Percentiles rank a stretch among this genome's conserved stretches.
phyloP scores from a whole-genome alignment of 2,888 invertebrate genomes.

The Phorcus lineatus region DNA sequence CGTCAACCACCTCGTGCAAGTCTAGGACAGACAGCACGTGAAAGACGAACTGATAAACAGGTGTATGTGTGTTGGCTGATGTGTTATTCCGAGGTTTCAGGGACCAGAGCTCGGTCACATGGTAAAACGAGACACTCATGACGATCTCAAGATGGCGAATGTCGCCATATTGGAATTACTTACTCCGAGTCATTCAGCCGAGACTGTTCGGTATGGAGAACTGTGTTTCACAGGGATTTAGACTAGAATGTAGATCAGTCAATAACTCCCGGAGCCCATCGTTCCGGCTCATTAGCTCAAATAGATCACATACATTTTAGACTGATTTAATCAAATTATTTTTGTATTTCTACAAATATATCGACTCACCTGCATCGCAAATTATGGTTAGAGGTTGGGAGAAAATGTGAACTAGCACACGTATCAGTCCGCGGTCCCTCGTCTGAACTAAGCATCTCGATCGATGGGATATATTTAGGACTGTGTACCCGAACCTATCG shows the following conservation, averaged over 20 bases:
- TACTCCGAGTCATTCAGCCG: slow-evolving; percentile 17
- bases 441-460: background rate
- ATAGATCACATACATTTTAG: slow-evolving; percentile 18
- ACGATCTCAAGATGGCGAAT: slow-evolving; percentile 23
- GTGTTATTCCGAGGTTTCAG: slow-evolving; percentile 18
- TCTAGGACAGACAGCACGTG: background rate
- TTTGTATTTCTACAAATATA: slow-evolving; percentile 19
- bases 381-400: background rate
- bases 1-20: background rate
- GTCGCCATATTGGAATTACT: background rate
- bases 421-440: background rate
- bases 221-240: slow-evolving; percentile 15
- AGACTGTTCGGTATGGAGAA: slow-evolving; percentile 9
- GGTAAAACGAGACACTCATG: slow-evolving; percentile 9
- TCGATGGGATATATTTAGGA: slow-evolving; percentile 1
- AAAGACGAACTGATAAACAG: no score
- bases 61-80: background rate
- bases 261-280: background rate
- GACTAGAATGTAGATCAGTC: slow-evolving; percentile 4
- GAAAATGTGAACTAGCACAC: background rate
- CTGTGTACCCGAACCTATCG: slow-evolving; percentile 14
- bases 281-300: slow-evolving; percentile 10
- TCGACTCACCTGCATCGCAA: background rate
- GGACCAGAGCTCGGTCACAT: slow-evolving; percentile 19
- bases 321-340: slow-evolving; percentile 22